Percentiles rank a stretch among this genome's conserved stretches.
These are phyloP conservation scores for Fissipunctia ypsillon DNA, from an alignment of 2,888 invertebrate genomes.

Conservation along the genomic window DNA sequence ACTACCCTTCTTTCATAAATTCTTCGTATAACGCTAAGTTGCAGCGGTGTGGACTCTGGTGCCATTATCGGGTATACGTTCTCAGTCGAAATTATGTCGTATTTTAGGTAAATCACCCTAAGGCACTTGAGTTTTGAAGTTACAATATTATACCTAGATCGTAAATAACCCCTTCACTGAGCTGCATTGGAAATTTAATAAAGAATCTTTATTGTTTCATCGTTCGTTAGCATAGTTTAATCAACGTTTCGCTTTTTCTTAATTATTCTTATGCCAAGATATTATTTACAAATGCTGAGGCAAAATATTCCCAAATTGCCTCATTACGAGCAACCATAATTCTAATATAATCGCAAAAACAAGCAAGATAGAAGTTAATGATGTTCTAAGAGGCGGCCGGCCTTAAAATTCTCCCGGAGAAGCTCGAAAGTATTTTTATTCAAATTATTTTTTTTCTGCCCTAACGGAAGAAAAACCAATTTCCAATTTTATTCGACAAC, in stretches of 20 bases:
- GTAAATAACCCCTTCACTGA: background rate
- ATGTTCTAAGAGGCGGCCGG: background rate
- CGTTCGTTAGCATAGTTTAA: too few species aligned
- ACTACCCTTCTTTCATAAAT: too few species aligned
- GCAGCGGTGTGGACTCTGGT: too few species aligned
- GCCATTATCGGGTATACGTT: too few species aligned
- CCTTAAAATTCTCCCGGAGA: background rate
- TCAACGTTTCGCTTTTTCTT: background rate
- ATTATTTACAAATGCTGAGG: background rate
- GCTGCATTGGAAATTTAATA: background rate
- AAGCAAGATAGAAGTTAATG: background rate
- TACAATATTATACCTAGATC: background rate
- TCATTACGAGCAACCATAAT: too few species aligned
- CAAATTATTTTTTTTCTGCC: background rate
- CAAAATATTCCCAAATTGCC: too few species aligned
- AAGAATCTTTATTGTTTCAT: background rate
- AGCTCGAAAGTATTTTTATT: background rate
- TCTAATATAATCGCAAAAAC: background rate
- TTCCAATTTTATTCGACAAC: conserved; percentile 1
- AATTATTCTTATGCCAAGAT: too few species aligned
- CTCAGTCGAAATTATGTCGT: conserved; percentile 61
- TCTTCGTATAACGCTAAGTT: too few species aligned
- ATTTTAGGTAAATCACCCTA: conserved; percentile 64
- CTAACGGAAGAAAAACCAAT: background rate
- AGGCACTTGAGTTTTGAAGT: conserved; percentile 14